Percentiles rank a stretch among this genome's conserved stretches.
These are phyloP conservation scores for Elmis aenea DNA, from an alignment of 2,888 invertebrate genomes.

Conservation along the genomic window DNA sequence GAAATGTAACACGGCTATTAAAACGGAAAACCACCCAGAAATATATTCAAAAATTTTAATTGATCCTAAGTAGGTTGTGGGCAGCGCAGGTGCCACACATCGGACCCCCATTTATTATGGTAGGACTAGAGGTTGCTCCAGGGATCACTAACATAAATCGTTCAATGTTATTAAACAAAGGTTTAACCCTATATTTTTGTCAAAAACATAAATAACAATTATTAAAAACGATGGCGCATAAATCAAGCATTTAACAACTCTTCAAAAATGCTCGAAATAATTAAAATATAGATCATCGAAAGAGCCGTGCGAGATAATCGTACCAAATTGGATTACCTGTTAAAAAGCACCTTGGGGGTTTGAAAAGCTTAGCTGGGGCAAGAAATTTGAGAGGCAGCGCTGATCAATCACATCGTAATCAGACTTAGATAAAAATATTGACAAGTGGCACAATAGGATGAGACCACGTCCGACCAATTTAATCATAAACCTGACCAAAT, in stretches of 20 bases:
- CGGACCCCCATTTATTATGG: constrained; percentile 22
- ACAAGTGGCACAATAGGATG: constrained; percentile 11
- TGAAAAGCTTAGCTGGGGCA: too few species aligned
- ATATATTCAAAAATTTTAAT: constrained; percentile 21
- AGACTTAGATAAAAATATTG: constrained; percentile 13
- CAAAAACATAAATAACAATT: constrained; percentile 21
- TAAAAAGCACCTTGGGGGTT: too few species aligned
- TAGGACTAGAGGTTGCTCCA: constrained; percentile 19
- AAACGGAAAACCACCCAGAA: too few species aligned
- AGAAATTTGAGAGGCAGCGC: too few species aligned
- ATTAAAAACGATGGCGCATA: constrained; percentile 10
- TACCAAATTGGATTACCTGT: too few species aligned
- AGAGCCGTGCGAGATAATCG: too few species aligned
- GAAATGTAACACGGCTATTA: too few species aligned
- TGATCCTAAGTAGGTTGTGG: constrained; percentile 21
- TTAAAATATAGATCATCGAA: too few species aligned
- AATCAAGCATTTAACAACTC: too few species aligned
- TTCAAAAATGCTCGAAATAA: too few species aligned
- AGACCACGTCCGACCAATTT: too few species aligned
- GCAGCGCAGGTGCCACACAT: constrained; percentile 24
- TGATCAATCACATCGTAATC: constrained; percentile 13
- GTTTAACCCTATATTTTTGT: constrained; percentile 18
- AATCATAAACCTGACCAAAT: too few species aligned
- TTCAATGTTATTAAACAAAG: constrained; percentile 24
- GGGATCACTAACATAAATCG: constrained; percentile 24